Percentiles rank a stretch among this genome's conserved stretches.
Conservation (phyloP, 1,140 invertebrate genomes). For the Drosophila bocqueti region DNA sequence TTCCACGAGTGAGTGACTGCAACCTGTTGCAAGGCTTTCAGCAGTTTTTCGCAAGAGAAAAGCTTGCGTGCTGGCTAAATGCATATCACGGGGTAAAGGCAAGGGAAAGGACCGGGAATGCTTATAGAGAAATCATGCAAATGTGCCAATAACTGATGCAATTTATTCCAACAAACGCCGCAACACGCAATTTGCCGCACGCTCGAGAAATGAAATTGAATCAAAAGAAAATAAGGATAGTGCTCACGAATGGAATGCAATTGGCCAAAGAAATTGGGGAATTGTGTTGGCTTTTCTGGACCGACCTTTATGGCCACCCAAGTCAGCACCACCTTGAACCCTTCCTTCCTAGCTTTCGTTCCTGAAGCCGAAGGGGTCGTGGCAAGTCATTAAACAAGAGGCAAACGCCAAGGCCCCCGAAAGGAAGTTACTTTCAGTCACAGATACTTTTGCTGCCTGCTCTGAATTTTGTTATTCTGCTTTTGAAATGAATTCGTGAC, state of each 20-base stretch:
- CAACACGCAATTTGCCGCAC: slow-evolving; percentile 54
- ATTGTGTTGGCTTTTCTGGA: slow-evolving; percentile 10
- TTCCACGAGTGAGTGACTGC: background rate
- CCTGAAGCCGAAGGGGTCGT: background rate
- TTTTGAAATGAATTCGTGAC: slow-evolving; percentile 54
- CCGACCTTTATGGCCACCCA: slow-evolving; percentile 27
- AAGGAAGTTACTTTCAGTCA: slow-evolving; percentile 56
- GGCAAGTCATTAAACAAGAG: slow-evolving; percentile 79
- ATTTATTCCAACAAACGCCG: slow-evolving; percentile 55
- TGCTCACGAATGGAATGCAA: slow-evolving; percentile 63
- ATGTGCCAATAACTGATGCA: slow-evolving; percentile 68
- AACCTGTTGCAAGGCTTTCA: slow-evolving; percentile 64
- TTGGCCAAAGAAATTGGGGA: slow-evolving; percentile 42
- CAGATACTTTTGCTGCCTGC: slow-evolving; percentile 44
- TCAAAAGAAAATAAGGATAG: slow-evolving; percentile 32
- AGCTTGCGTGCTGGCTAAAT: slow-evolving; percentile 65
- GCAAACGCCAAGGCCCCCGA: slow-evolving; percentile 53
- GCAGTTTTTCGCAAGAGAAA: slow-evolving; percentile 4
- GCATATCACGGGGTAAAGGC: slow-evolving; percentile 21
- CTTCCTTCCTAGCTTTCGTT: slow-evolving; percentile 9
- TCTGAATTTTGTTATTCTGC: slow-evolving; percentile 10
- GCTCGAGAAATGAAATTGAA: slow-evolving; percentile 52
- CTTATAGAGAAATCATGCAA: slow-evolving; percentile 51
- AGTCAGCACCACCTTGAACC: slow-evolving; percentile 27
- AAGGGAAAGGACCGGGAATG: background rate